Conservation (phyloP, 2,797 vertebrate species). For the Mionectes olivaceus region DNA sequence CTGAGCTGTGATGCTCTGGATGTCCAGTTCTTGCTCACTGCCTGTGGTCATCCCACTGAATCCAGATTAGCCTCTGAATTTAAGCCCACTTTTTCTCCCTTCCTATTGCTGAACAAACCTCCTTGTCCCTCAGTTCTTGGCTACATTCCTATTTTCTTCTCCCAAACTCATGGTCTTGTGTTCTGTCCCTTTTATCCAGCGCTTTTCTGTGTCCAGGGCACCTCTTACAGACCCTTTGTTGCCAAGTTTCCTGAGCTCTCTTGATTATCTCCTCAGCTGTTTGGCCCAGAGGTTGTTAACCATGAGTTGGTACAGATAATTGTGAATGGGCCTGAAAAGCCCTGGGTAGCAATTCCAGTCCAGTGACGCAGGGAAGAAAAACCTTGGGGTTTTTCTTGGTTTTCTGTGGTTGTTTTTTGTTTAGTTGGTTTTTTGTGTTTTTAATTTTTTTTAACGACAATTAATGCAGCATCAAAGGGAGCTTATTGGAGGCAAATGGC, state of each 20-base stretch:
- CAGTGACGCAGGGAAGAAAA: background rate
- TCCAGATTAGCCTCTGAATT: constrained; percentile 4
- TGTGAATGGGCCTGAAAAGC: background rate
- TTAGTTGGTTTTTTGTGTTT: background rate
- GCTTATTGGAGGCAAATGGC: background rate
- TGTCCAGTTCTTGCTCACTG: background rate
- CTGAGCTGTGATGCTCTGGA: background rate
- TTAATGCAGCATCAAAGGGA: background rate
- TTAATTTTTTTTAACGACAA: background rate
- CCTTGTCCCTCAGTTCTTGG: background rate
- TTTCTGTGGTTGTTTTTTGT: background rate
- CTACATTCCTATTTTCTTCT: background rate
- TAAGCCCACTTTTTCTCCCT: background rate
- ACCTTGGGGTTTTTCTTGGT: background rate
- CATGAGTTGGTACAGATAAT: background rate
- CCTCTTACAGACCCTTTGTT: background rate
- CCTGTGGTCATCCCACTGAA: background rate
- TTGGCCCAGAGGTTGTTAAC: background rate
- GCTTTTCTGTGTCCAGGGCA: background rate
- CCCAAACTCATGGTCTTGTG: background rate
- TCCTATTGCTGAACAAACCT: background rate
- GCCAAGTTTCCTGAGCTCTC: background rate
- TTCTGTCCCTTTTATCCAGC: constrained; percentile 3
- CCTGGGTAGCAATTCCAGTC: background rate
- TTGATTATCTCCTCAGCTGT: background rate